Evolutionary conservation across 2,113 vertebrate species (phyloP).

Genomic region (Myiozetetes cayanensis): DNA sequence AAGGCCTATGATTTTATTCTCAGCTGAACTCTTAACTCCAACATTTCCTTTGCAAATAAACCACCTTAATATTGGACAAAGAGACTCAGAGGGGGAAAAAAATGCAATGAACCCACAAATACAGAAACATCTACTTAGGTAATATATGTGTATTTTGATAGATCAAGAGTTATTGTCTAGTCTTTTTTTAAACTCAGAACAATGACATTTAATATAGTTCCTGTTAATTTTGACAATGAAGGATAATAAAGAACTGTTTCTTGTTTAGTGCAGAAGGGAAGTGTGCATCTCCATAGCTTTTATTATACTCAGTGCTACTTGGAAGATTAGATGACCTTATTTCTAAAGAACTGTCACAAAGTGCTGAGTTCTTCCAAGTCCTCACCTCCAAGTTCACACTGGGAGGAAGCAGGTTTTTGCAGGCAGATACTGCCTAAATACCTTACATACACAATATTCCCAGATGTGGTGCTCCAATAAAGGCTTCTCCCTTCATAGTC

Average conservation of each 20-base stretch:
- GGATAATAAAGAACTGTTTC: not conserved
- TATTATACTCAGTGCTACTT: not conserved
- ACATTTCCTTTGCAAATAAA: not conserved
- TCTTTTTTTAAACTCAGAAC: not conserved
- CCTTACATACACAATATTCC: not conserved
- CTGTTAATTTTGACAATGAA: not conserved
- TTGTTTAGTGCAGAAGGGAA: not conserved
- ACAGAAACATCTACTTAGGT: not conserved
- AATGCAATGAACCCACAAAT: not conserved
- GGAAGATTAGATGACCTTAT: not conserved
- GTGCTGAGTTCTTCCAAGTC: not conserved
- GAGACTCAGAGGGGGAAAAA: not conserved
- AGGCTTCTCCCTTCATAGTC: not conserved
- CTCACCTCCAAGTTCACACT: not conserved
- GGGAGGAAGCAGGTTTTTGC: not conserved
- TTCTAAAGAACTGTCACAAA: not conserved
- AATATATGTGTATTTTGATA: not conserved
- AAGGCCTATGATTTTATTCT: not conserved
- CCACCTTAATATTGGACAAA: not conserved
- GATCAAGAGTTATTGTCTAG: not conserved
- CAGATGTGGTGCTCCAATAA: not conserved
- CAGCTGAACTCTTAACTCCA: not conserved
- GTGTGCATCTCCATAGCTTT: not conserved
- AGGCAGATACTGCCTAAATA: not conserved
- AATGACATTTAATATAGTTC: not conserved